Conservation (phyloP, 2,888 invertebrate genomes). For the Brachypalpus laphriformis region DNA sequence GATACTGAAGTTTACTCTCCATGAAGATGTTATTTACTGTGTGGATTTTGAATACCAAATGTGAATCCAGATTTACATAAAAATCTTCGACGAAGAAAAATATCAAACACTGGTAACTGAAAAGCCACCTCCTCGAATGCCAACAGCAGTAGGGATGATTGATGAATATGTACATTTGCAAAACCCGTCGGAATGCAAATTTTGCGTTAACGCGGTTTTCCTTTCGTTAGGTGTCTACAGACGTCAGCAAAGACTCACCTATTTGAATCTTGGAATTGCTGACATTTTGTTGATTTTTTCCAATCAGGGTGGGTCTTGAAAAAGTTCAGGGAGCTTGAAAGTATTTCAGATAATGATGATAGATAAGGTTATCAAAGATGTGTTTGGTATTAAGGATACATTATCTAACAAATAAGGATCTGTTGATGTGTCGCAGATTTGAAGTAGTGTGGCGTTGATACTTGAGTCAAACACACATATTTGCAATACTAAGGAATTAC, state of each 20-base stretch:
- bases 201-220: not conserved
- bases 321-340: not conserved
- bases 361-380: not conserved
- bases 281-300: not conserved
- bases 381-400: no score
- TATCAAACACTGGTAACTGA: slow-evolving; percentile 15
- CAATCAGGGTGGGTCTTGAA: not conserved
- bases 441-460: no score
- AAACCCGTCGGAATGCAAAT: slow-evolving; percentile 49
- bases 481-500: no score
- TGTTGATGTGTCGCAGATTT: no score
- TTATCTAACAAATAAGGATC: no score
- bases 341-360: not conserved
- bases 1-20: slow-evolving; percentile 42
- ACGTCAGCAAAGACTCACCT: not conserved
- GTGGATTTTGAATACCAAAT: slow-evolving; percentile 49
- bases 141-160: slow-evolving; percentile 44
- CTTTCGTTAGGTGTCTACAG: not conserved
- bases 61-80: slow-evolving; percentile 39
- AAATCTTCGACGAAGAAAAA: slow-evolving; percentile 10
- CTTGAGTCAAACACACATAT: no score
- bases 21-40: slow-evolving; percentile 43
- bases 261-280: not conserved
- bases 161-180: slow-evolving; percentile 58
- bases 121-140: slow-evolving; percentile 31